Percentiles rank a stretch among this genome's conserved stretches.
Conservation (phyloP, 2,888 invertebrate genomes). For the Nineta flava region DNA sequence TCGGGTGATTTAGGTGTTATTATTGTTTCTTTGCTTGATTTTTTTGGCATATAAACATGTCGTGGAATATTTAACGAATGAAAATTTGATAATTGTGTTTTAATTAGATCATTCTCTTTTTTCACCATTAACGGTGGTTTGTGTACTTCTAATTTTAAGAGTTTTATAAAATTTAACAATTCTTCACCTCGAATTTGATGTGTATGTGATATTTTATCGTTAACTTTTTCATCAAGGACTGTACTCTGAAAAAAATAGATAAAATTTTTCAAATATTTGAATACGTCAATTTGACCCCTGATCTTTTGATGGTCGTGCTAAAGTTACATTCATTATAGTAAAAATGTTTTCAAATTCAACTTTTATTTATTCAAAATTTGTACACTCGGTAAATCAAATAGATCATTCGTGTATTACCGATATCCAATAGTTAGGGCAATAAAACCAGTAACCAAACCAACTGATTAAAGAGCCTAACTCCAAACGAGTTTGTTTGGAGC, state of each 20-base stretch:
- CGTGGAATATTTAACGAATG: not conserved
- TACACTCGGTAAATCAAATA: too few species aligned
- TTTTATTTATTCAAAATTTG: too few species aligned
- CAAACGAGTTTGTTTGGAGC: too few species aligned
- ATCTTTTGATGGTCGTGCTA: too few species aligned
- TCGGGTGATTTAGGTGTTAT: not conserved
- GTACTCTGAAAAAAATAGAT: not conserved
- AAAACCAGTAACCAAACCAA: too few species aligned
- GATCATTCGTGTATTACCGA: too few species aligned
- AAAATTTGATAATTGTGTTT: not conserved
- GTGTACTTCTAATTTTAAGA: not conserved
- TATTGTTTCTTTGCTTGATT: not conserved
- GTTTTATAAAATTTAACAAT: not conserved
- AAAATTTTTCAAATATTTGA: not conserved
- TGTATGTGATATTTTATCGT: not conserved
- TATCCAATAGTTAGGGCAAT: too few species aligned
- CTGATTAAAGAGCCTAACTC: too few species aligned
- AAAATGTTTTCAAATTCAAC: too few species aligned
- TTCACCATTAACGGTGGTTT: not conserved
- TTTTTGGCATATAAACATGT: not conserved
- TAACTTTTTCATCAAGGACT: conserved; percentile 1
- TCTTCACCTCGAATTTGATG: not conserved
- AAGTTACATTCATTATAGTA: too few species aligned
- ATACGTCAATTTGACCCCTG: not conserved
- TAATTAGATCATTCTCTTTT: too few species aligned